These are phyloP conservation scores for Gadus macrocephalus DNA, from an alignment of 2,113 vertebrate genomes.

Conservation along the genomic window DNA sequence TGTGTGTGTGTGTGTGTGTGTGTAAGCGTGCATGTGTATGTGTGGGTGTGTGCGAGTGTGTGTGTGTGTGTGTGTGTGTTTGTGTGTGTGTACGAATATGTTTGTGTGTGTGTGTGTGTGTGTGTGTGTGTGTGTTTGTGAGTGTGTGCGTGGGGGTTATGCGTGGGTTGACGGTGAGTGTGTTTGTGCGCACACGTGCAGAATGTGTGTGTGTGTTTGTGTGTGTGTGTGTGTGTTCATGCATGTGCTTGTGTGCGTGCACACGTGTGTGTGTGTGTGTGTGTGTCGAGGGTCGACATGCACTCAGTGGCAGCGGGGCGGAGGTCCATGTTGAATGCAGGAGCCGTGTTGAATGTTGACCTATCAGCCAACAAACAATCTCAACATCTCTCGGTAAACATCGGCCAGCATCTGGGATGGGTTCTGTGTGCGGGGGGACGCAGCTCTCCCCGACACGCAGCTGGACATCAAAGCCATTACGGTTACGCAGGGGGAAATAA, in stretches of 20 bases:
- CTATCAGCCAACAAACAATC: conserved; percentile 18
- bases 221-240: no score
- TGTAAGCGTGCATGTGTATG: no score
- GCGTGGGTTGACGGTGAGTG: conserved; percentile 29
- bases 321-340: conserved; percentile 35
- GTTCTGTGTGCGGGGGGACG: neutral
- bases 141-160: neutral
- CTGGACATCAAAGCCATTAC: no score
- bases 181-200: neutral
- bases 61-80: no score
- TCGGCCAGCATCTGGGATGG: conserved; percentile 19
- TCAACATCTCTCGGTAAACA: conserved; percentile 31
- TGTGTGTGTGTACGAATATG: neutral
- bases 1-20: no score
- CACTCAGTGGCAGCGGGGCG: neutral
- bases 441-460: no score
- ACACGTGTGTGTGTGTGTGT: no score
- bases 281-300: no score
- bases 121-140: conserved; percentile 8
- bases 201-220: neutral
- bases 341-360: conserved; percentile 37
- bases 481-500: no score
- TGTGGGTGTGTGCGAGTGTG: no score
- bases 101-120: conserved; percentile 9
- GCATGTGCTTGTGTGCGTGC: no score